Conservation (phyloP, 1,140 invertebrate genomes). For the Zeugodacus cucurbitae region DNA sequence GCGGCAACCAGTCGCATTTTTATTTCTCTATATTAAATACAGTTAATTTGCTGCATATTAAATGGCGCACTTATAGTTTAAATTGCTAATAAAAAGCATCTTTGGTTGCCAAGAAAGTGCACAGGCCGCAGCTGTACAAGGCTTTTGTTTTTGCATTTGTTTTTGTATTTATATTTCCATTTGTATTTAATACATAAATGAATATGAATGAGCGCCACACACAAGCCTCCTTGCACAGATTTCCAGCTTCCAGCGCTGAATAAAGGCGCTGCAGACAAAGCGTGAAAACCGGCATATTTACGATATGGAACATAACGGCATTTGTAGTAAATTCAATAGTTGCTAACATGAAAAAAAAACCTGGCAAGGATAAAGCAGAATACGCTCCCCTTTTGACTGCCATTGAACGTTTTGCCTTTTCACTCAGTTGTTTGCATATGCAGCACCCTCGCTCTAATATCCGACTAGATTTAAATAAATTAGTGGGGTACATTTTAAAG, state of each 20-base stretch:
- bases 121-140: background rate
- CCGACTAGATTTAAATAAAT: constrained; percentile 23
- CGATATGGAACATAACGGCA: background rate
- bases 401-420: background rate
- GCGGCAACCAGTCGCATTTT: too few species aligned
- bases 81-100: background rate
- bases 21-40: background rate
- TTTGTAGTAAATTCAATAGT: background rate
- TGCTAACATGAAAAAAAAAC: too few species aligned
- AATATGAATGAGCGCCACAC: background rate
- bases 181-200: too few species aligned
- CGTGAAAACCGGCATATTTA: background rate
- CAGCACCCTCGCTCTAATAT: background rate
- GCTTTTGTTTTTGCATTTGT: background rate
- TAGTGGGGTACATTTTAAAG: background rate
- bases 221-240: background rate
- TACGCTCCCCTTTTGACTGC: background rate
- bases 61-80: background rate
- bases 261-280: background rate
- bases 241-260: background rate
- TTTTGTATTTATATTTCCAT: background rate
- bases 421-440: background rate
- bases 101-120: background rate
- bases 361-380: background rate
- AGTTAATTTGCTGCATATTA: background rate